phyloP scores from a whole-genome alignment of 2,888 invertebrate genomes.

The Pseudolycoriella hygida region DNA sequence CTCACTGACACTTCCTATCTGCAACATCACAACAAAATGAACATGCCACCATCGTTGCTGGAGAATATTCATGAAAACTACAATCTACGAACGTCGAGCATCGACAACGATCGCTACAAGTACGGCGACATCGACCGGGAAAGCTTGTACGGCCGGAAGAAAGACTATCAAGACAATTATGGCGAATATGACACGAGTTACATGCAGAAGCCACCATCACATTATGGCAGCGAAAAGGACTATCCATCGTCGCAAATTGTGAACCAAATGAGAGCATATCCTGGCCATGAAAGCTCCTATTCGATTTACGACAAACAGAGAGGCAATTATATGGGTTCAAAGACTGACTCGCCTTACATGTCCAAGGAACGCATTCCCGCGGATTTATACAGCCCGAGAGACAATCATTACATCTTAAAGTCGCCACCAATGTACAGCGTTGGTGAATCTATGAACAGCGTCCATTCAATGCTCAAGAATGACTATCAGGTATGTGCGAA shows the following conservation, averaged over 20 bases:
- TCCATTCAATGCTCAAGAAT: conserved; percentile 26
- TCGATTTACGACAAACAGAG: conserved; percentile 27
- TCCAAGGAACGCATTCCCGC: conserved; percentile 27
- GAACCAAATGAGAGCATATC: conserved; percentile 25
- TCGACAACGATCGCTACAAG: conserved; percentile 11
- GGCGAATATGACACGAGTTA: conserved; percentile 18
- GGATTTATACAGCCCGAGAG: conserved; percentile 26
- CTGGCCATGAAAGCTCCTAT: conserved; percentile 22
- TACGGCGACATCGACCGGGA: conserved; percentile 16
- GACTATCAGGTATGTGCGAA: conserved; percentile 20
- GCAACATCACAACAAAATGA: conserved; percentile 31
- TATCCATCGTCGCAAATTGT: conserved; percentile 22
- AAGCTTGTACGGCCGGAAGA: conserved; percentile 21
- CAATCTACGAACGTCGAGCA: conserved; percentile 21
- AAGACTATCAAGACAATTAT: conserved; percentile 26
- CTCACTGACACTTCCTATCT: conserved; percentile 46
- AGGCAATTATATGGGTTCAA: conserved; percentile 20
- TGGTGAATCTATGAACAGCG: conserved; percentile 24
- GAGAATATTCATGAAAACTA: conserved; percentile 42
- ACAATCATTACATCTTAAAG: conserved; percentile 25
- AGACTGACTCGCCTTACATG: conserved; percentile 23
- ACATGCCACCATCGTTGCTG: conserved; percentile 35
- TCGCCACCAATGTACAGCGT: conserved; percentile 19
- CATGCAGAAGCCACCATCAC: conserved; percentile 9
- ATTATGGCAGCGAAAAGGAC: conserved; percentile 26